phyloP scores from a whole-genome alignment of 2,113 vertebrate species.

The Stigmatopora argus region DNA sequence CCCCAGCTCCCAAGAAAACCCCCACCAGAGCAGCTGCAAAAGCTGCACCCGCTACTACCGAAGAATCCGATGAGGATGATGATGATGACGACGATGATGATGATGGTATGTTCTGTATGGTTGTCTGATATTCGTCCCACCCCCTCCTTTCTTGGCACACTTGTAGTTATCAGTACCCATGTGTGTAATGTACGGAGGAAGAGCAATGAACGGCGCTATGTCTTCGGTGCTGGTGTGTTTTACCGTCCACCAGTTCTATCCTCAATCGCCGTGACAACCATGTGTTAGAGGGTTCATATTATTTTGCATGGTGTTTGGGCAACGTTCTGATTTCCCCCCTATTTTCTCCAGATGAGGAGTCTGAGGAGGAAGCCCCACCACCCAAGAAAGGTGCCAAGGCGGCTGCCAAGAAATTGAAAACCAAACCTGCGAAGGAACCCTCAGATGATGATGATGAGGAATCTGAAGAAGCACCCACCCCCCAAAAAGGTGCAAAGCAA shows the following conservation, averaged over 20 bases:
- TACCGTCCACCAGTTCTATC: conserved; percentile 61
- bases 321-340: neutral
- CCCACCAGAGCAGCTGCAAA: conserved; percentile 48
- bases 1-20: conserved; percentile 56
- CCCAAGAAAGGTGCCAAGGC: conserved; percentile 59
- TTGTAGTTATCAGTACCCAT: conserved; percentile 49
- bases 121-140: neutral
- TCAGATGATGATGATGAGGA: conserved; percentile 68
- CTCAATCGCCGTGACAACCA: conserved; percentile 62
- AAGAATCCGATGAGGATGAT: conserved; percentile 72
- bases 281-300: neutral
- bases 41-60: conserved; percentile 44
- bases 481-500: conserved; percentile 58
- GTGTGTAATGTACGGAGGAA: conserved; percentile 64
- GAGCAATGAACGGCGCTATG: conserved; percentile 57
- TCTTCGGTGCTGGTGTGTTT: conserved; percentile 65
- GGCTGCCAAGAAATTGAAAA: conserved; percentile 47
- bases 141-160: conserved; percentile 62
- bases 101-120: conserved; percentile 47
- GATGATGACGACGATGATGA: conserved; percentile 72
- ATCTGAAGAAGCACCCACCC: conserved; percentile 60
- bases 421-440: conserved; percentile 52
- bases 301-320: neutral
- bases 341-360: conserved; percentile 48
- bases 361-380: conserved; percentile 71